Evolutionary conservation across 2,888 invertebrate species (phyloP).

Genomic region (Onthophagus sagittarius): DNA sequence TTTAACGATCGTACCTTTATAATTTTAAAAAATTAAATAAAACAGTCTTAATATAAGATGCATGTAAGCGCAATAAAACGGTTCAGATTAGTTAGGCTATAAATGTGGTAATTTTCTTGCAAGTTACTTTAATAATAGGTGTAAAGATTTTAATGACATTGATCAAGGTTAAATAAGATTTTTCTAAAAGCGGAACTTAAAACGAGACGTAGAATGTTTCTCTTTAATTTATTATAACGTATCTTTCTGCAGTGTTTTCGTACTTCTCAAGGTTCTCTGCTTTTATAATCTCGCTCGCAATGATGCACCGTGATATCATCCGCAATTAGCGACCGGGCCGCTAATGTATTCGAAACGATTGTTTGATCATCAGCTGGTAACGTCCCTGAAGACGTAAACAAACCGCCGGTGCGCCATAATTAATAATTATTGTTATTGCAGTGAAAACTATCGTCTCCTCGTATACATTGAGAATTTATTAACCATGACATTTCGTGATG

Average conservation of each 20-base stretch:
- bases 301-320: slow-evolving; percentile 13
- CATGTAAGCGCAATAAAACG: neutral
- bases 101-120: too few species aligned
- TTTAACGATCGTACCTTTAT: neutral
- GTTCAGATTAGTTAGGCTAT: too few species aligned
- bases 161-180: neutral
- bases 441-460: neutral
- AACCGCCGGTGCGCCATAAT: slow-evolving; percentile 7
- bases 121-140: neutral
- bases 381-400: slow-evolving; percentile 7
- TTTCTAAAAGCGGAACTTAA: neutral
- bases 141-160: neutral
- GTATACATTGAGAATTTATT: neutral
- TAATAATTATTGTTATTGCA: slow-evolving; percentile 12
- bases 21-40: neutral
- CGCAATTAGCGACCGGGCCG: slow-evolving; percentile 6
- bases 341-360: slow-evolving; percentile 12
- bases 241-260: neutral
- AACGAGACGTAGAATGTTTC: neutral
- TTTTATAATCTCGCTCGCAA: neutral
- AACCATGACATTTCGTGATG: neutral
- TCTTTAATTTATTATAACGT: neutral
- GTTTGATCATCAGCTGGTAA: slow-evolving; percentile 2
- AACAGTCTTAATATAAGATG: neutral
- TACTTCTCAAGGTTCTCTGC: neutral